Base-by-base conservation (phyloP, 2,797 vertebrate species). In the Pangasius macronema region DNA sequence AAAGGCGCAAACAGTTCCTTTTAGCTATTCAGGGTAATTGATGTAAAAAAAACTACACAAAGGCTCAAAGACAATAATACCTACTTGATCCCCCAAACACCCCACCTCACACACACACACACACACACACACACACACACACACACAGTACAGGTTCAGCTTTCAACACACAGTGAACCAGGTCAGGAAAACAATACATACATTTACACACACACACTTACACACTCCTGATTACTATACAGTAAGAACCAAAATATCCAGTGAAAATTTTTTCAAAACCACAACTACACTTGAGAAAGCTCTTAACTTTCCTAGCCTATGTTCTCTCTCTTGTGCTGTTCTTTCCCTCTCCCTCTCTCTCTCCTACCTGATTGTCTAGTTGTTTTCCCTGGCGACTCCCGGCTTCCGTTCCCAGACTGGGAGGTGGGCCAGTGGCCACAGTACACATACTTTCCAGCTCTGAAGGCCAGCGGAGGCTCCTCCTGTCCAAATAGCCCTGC, bases 331-430 rank as follows among this genome's bases (percentile, higher is more conserved):
- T 80, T 57, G 33, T 84, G 68, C 83, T 70, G 49, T 76, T 87
- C 90, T 84, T 72, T 86, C 84, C 24, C 61, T 80, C 70, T 68
- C 65, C 63, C 65, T 79, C 36, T 88, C 79, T 86, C 85, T 89
- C 84, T 94, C 93, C 93, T 95, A 99, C 98, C 98, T 99, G 98
- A 98, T 99, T 98, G 97, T 99, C 97, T 97, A 96, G 97, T 97
- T 98, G 97, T 98, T 98, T 98, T 98, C 97, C 97, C 98, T 97
- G 96, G 96, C 95, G 97, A 97, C 97, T 97, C 95, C 94, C 96
- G 91, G 96, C 96, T 98, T 99, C 98, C 98, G 98, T 99, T 99
- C 98, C 98, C 98, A 99, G 97, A 98, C 97, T 95, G 97, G 97
- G 97, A 97, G 95, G 97, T 97, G 97, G 97, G 97, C 97, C 95